A percentile compares a stretch with the other conserved stretches of the same genome.
phyloP scores from a whole-genome alignment of 92 coral and sea anemone genomes.

The Micromussa lordhowensis region DNA sequence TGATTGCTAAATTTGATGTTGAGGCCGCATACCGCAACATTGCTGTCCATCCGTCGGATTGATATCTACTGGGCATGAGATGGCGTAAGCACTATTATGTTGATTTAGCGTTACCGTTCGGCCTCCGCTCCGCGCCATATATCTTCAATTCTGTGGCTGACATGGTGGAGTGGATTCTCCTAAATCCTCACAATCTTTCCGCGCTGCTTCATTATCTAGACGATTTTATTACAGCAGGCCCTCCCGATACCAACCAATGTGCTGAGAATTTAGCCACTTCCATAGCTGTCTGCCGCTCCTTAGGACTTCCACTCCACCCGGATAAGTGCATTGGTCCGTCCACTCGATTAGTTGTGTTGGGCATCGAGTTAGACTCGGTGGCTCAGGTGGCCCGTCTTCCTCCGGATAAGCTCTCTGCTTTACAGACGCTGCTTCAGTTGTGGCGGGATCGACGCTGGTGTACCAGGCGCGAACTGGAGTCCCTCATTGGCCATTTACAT shows the following conservation, averaged over 20 bases:
- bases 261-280: slow-evolving; percentile 6
- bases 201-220: slow-evolving; percentile 15
- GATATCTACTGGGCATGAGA: slow-evolving; percentile 27
- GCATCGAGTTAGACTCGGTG: slow-evolving; percentile 58
- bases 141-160: slow-evolving; percentile 38
- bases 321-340: slow-evolving; percentile 53
- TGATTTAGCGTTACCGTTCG: slow-evolving; percentile 36
- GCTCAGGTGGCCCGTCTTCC: slow-evolving; percentile 42
- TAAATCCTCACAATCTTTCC: not conserved
- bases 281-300: slow-evolving; percentile 9
- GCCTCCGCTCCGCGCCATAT: slow-evolving; percentile 35
- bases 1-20: slow-evolving; percentile 35
- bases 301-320: slow-evolving; percentile 53
- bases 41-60: slow-evolving; percentile 39
- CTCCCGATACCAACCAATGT: not conserved
- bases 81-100: slow-evolving; percentile 35
- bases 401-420: not conserved
- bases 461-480: slow-evolving; percentile 12
- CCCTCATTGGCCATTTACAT: slow-evolving; percentile 10
- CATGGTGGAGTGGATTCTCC: slow-evolving; percentile 32
- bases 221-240: slow-evolving; percentile 18
- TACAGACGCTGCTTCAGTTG: slow-evolving; percentile 3
- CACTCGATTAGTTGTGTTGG: slow-evolving; percentile 27
- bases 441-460: slow-evolving; percentile 23
- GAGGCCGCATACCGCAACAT: slow-evolving; percentile 47